Evolutionary conservation across 2,113 vertebrate species (phyloP).

Genomic region (Cacatua alba): DNA sequence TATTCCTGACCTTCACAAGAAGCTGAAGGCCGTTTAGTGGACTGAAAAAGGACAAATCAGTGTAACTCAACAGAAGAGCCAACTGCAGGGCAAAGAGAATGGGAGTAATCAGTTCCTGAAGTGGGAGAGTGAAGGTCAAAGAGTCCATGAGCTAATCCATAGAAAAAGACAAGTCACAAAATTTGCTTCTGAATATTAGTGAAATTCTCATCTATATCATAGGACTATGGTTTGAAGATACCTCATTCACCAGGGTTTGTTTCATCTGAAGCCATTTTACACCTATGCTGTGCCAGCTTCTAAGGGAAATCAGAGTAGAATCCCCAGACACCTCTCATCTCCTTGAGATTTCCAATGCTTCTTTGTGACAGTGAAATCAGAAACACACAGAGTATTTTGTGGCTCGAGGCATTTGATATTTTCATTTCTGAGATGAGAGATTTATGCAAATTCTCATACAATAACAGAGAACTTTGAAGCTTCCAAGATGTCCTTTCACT

Average conservation of each 20-base stretch:
- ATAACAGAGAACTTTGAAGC: constrained; percentile 9
- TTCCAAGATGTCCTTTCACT: neutral
- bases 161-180: neutral
- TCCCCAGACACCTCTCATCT: neutral
- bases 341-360: neutral
- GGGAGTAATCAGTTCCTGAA: neutral
- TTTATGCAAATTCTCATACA: neutral
- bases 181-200: neutral
- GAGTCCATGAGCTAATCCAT: neutral
- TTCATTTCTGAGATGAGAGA: constrained; percentile 30
- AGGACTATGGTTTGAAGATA: neutral
- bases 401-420: constrained; percentile 27
- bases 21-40: constrained; percentile 1
- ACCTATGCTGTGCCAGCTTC: neutral
- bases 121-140: neutral
- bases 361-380: constrained; percentile 14
- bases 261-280: constrained; percentile 1
- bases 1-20: constrained; percentile 44
- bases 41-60: neutral
- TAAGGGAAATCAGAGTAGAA: neutral
- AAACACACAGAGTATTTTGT: neutral
- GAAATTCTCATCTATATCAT: neutral
- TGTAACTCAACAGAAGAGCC: neutral
- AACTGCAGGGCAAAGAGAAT: neutral
- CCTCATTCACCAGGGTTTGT: neutral